phyloP scores from a whole-genome alignment of 53 echinoderm and acorn worm genomes.

The Arbacia lixula region DNA sequence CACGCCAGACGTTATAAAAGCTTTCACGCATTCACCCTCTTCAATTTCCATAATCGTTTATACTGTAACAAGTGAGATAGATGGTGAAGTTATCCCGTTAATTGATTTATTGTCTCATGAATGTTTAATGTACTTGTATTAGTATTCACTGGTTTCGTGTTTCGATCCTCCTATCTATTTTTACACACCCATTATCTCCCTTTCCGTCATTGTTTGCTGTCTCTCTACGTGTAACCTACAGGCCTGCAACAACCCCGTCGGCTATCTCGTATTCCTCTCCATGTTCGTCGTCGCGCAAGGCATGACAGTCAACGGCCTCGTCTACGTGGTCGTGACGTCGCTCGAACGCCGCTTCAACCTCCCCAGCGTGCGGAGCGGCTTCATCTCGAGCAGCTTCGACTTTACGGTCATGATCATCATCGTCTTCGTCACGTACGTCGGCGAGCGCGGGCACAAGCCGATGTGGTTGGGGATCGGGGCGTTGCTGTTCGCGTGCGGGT shows the following conservation, averaged over 20 bases:
- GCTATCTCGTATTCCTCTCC: constrained; percentile 80
- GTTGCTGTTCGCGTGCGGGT: constrained; percentile 81
- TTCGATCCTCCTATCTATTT: background rate
- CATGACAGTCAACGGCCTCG: constrained; percentile 94
- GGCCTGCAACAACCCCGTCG: constrained; percentile 81
- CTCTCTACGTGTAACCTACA: background rate
- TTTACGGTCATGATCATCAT: constrained; percentile 83
- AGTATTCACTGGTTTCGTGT: background rate
- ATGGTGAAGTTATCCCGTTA: too few species aligned
- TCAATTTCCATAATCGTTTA: too few species aligned
- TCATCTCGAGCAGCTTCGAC: constrained; percentile 92
- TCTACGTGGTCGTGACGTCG: constrained; percentile 94
- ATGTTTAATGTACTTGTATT: background rate
- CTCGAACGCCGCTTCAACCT: constrained; percentile 86
- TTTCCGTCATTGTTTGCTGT: background rate
- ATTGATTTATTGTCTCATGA: too few species aligned
- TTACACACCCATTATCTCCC: too few species aligned
- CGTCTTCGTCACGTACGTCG: constrained; percentile 90
- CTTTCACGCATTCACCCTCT: too few species aligned
- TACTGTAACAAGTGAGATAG: too few species aligned
- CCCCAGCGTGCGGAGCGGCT: constrained; percentile 86
- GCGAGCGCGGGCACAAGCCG: constrained; percentile 85
- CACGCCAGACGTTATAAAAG: too few species aligned
- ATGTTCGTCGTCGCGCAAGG: constrained; percentile 91
- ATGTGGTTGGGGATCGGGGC: constrained; percentile 86